Evolutionary conservation across 2,888 invertebrate species (phyloP), one percentile per base, ranked within the genome.

Genomic region (Xestia rhomboidea): DNA sequence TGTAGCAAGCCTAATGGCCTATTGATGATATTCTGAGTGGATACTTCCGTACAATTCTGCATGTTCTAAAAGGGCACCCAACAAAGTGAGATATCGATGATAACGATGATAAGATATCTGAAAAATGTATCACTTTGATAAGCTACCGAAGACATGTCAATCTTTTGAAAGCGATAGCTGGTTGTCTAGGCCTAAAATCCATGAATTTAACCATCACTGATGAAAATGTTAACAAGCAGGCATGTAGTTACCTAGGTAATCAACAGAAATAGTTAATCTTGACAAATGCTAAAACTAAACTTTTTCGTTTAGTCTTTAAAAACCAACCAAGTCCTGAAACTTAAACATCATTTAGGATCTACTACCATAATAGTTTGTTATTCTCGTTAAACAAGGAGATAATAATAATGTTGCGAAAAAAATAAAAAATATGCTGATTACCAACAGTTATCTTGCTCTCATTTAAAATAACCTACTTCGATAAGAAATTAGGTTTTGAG

Each of bases 401-500:
- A 24, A n/a, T n/a, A 63, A 38, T 63, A 24, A 38, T 10, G 11
- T 13, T 24, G 18, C 63, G 13, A 63, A 63, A 63, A 63, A 1
- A 13, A 11, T 11, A 5, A 24, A 21, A 62, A 63, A 38, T n/a
- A 64, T 73, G n/a, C 21, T 44, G 54, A n/a, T 57, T 73, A 74
- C 74, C 73, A 44, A 44, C 10, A 18, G 2, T 3, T 75, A 24
- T 24, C 24, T 46, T 46, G 5, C 15, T 30, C 77, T 62, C 44
- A 63, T 68, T 49, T 18, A 49, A 63, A 63, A 34, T 57, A 77
- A 41, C 54, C 63, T 41, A 51, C 15, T 77, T 77, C 41, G 79
- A 83, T 77, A 77, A 83, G 1, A 63, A 77, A 41, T 13, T 63
- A 57, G 62, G 63, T 79, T 68, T 41, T 24, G n/a, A 63, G 44